Percentiles rank a stretch among this genome's conserved stretches.
These are phyloP conservation scores for Cricetomys ansorgei DNA, from an alignment of 2,113 vertebrate genomes.

Conservation along the genomic window DNA sequence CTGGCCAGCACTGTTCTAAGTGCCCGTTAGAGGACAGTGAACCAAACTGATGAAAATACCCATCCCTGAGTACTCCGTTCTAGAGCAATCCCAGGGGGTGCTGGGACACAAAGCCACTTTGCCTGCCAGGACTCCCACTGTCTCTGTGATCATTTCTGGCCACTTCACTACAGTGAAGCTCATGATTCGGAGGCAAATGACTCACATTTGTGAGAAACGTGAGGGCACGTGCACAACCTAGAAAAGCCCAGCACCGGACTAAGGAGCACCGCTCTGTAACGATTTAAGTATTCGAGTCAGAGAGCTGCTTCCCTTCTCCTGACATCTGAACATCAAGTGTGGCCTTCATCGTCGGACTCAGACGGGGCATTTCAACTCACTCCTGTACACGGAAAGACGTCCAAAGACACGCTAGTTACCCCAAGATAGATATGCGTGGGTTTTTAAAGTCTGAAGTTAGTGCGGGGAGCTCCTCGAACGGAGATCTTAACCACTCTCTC, in stretches of 20 bases:
- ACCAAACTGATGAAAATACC: neutral
- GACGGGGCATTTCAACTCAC: neutral
- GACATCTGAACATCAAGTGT: neutral
- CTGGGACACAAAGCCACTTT: neutral
- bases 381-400: neutral
- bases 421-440: neutral
- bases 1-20: neutral
- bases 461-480: neutral
- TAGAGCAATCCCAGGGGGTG: neutral
- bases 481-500: neutral
- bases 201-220: neutral
- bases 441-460: neutral
- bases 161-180: neutral
- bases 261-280: accelerated
- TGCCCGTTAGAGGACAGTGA: neutral
- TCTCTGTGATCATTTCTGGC: neutral
- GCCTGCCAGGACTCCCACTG: neutral
- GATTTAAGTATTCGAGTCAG: neutral
- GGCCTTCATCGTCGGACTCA: conserved; percentile 9
- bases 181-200: neutral
- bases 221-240: neutral
- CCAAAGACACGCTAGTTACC: neutral
- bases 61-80: neutral
- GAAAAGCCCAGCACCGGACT: neutral
- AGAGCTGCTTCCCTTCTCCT: neutral